Conservation (phyloP, 2,113 vertebrate genomes). For the Ancistrus triradiatus region DNA sequence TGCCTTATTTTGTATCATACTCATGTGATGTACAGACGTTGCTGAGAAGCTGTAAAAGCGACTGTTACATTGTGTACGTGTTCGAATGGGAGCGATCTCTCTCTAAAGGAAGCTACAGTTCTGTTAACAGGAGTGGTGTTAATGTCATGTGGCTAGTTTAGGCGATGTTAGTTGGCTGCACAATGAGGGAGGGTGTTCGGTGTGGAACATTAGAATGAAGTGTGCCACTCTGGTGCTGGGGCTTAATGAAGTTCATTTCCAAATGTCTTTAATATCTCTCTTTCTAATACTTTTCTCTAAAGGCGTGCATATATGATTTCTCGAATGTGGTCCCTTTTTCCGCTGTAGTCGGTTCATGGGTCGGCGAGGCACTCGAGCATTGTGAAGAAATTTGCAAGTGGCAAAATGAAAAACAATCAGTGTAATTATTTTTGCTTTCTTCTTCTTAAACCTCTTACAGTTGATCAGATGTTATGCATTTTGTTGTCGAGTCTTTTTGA, state of each 20-base stretch:
- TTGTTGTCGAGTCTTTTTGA: slow-evolving; percentile 89
- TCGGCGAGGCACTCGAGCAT: slow-evolving; percentile 67
- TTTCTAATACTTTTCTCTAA: slow-evolving; percentile 31
- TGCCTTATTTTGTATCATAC: slow-evolving; percentile 99
- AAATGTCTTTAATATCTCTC: slow-evolving; percentile 48
- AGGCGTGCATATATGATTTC: slow-evolving; percentile 38
- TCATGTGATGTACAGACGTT: slow-evolving; percentile 87
- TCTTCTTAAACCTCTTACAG: slow-evolving; percentile 68
- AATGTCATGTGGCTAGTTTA: slow-evolving; percentile 38
- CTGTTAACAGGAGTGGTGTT: slow-evolving; percentile 42
- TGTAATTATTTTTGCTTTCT: slow-evolving; percentile 74
- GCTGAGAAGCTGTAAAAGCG: slow-evolving; percentile 85
- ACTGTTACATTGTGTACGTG: slow-evolving; percentile 67
- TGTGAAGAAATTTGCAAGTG: slow-evolving; percentile 70
- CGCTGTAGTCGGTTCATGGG: slow-evolving; percentile 33
- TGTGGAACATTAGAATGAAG: slow-evolving; percentile 42
- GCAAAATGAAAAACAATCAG: slow-evolving; percentile 81
- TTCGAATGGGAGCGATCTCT: slow-evolving; percentile 48
- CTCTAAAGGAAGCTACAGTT: slow-evolving; percentile 49
- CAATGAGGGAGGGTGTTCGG: slow-evolving; percentile 18
- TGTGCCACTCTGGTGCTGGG: slow-evolving; percentile 45
- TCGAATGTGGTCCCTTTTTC: slow-evolving; percentile 18
- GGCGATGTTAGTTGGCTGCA: slow-evolving; percentile 12
- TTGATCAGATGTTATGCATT: slow-evolving; percentile 89
- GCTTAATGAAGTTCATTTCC: slow-evolving; percentile 49